phyloP scores from a whole-genome alignment of 2,888 invertebrate genomes.

The Orchestes rusci region DNA sequence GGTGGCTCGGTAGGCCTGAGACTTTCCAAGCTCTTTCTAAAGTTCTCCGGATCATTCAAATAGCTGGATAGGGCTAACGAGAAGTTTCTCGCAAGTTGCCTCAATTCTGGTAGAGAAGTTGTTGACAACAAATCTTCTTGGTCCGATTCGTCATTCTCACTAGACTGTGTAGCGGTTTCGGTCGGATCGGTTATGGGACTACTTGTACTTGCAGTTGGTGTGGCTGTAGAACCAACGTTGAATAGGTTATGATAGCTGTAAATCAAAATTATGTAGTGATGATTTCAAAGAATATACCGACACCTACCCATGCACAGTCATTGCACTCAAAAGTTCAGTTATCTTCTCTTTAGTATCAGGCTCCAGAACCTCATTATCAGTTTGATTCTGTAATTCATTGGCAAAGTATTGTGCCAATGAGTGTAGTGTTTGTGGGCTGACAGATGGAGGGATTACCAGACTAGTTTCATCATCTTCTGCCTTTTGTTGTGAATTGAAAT shows the following conservation, averaged over 20 bases:
- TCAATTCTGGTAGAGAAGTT: conserved; percentile 46
- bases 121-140: conserved; percentile 13
- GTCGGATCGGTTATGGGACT: not conserved
- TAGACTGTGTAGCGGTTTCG: not conserved
- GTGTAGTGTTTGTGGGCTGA: conserved; percentile 70
- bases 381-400: conserved; percentile 53
- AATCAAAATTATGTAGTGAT: conserved; percentile 1
- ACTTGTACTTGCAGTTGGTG: conserved; percentile 38
- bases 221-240: conserved; percentile 35
- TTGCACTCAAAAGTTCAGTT: conserved; percentile 57
- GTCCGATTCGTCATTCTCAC: no score
- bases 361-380: conserved; percentile 36
- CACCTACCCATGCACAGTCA: conserved; percentile 53
- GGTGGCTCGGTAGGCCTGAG: conserved; percentile 74
- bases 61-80: conserved; percentile 77
- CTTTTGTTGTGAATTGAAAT: conserved; percentile 47
- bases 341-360: conserved; percentile 40
- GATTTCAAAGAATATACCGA: not conserved
- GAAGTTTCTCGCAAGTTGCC: conserved; percentile 77
- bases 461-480: conserved; percentile 46
- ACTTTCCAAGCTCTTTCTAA: conserved; percentile 66
- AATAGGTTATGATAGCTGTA: conserved; percentile 47
- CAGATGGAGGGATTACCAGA: conserved; percentile 63
- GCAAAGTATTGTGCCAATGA: conserved; percentile 76
- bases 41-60: conserved; percentile 74